Percentiles rank a stretch among this genome's conserved stretches.
These are phyloP conservation scores for Eulacestoma nigropectus DNA, from an alignment of 2,113 vertebrate species.

Conservation along the genomic window DNA sequence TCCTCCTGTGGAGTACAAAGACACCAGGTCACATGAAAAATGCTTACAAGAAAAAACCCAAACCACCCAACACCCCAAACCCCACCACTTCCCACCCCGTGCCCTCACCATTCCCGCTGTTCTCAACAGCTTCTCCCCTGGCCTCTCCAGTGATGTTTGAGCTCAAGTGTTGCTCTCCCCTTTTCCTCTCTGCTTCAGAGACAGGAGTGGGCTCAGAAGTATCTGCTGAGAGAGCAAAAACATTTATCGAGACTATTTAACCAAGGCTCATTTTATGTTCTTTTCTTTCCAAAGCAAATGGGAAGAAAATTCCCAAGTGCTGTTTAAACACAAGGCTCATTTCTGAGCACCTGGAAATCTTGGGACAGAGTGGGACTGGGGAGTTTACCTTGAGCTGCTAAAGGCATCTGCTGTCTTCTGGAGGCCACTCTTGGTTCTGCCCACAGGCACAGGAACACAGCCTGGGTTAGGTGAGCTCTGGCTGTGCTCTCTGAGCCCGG, in stretches of 20 bases:
- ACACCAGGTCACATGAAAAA: background rate
- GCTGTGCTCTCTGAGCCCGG: fast-evolving
- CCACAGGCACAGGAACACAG: fast-evolving
- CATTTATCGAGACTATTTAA: background rate
- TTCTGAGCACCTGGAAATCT: background rate
- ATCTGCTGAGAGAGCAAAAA: background rate
- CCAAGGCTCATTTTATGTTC: background rate
- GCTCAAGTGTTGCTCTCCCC: background rate
- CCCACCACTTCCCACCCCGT: background rate
- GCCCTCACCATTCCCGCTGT: background rate
- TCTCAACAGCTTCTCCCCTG: background rate
- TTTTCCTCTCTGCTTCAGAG: background rate
- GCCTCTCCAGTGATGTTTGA: background rate
- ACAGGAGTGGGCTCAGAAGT: background rate
- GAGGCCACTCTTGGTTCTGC: background rate
- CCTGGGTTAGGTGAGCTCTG: background rate
- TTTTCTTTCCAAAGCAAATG: background rate
- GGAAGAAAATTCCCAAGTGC: background rate
- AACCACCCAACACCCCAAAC: background rate
- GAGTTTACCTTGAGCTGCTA: background rate
- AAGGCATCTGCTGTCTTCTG: background rate
- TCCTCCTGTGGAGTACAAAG: background rate
- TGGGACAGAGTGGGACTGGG: background rate
- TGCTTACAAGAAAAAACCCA: background rate
- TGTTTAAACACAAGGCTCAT: background rate